Base-by-base conservation (phyloP, 35 echinoderm and acorn worm genomes). In the Holothuria glaberrima region DNA sequence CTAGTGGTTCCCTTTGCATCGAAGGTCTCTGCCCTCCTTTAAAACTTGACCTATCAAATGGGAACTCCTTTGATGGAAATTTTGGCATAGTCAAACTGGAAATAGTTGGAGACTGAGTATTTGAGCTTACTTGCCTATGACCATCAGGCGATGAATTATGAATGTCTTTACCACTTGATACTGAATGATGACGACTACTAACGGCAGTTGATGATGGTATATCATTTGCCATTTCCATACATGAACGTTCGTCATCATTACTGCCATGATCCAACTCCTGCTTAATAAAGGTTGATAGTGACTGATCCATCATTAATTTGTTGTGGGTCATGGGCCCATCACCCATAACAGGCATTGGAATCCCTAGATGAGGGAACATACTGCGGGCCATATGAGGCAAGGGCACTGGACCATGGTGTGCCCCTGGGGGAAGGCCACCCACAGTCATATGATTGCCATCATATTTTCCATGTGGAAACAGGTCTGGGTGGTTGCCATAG, bases 401-500 rank as follows among this genome's bases (percentile, higher is more conserved):
- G 26, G 92, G 63, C 94, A 95, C 90, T 0, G 92, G 68, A 38
- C 52, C 91, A 30, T 92, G 87, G 34, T 86, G 83, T 21, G 34
- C 31, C 9, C 62, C 62, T 22, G 79, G 65, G 46, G 78, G 89
- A 52, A 78, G 16, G 19, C 52, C 58, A 30, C 89, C 58, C 9
- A 56, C 41, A 29, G 65, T 36, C 91, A 87, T 90, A n/a, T 82
- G 89, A 70, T 90, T 82, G 61, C 75, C 45, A 50, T 87, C 90
- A 36, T 92, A 95, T 68, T 95, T 95, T 48, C 89, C 89, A 68
- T 93, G 92, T 17, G 83, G 89, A 75, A 97, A 97, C 86, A 97
- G 67, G 45, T 91, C 92, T 25, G 91, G 94, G 41, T 97, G 94
- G 92, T 97, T 97, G 86, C 95, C 89, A 71, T 97, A 97, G 72